Evolutionary conservation across 2,113 vertebrate genomes (phyloP), one percentile per base, ranked within the genome.

Genomic region (Entomyzon cyanotis): DNA sequence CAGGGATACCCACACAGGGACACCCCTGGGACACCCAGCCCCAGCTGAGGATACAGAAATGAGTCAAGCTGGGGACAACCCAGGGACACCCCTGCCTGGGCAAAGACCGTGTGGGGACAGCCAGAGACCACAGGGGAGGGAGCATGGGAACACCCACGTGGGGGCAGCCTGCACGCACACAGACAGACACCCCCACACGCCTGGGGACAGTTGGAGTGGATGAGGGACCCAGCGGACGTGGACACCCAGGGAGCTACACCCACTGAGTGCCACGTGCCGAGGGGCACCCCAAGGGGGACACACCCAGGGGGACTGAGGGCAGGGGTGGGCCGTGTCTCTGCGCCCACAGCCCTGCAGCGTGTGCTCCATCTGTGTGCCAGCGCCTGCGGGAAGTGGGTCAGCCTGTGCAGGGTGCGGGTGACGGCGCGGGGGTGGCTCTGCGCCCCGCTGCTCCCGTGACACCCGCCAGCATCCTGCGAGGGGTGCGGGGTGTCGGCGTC

Each of bases 111-210:
- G 2, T 12, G 3, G 44, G 44, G 56, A 42, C n/a, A 28, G 37
- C 17, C 23, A 21, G 46, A 44, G 49, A 47, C 19, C 16, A 9
- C 18, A 9, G 30, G n/a, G 53, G 31, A 63, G 63, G 42, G 56
- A 30, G 11, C 9, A 1, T 1, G 1, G 47, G 18, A 30, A 41
- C 49, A 17, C 19, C 9, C 3, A 7, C 4, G 2, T 6, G 4
- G 53, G 42, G 17, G 4, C 28, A 12, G 33, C 9, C 12, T 1
- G 4, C 24, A 15, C 13, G 6, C 2, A 0, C 6, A 9, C 13
- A 16, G 5, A 7, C 9, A 6, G 18, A 25, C 27, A 7, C 15
- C 15, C 44, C 19, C 30, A 7, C 10, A 4, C 24, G 9, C 12
- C 1, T 3, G 8, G 35, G 50, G 56, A n/a, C 50, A 12, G 12